Evolutionary conservation across 2,888 invertebrate species (phyloP).

Genomic region (Morpho helenor): DNA sequence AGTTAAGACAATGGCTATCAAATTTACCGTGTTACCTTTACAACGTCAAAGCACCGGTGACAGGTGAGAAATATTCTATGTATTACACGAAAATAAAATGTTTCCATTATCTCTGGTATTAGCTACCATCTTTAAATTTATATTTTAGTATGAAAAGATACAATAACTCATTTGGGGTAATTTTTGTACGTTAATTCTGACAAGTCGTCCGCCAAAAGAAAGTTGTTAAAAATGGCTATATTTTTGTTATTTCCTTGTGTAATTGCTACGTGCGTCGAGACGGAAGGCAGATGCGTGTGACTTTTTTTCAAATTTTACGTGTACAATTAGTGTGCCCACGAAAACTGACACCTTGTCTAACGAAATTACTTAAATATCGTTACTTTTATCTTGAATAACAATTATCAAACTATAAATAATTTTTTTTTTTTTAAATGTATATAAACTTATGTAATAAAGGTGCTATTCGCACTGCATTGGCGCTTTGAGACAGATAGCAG

Average conservation of each 20-base stretch:
- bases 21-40: not conserved
- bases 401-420: too few species aligned
- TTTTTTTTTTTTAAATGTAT: too few species aligned
- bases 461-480: too few species aligned
- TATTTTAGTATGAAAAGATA: constrained; percentile 15
- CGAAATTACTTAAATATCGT: too few species aligned
- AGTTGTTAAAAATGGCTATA: constrained; percentile 52
- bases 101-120: constrained; percentile 18
- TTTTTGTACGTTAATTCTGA: constrained; percentile 43
- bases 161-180: constrained; percentile 44
- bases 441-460: too few species aligned
- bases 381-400: too few species aligned
- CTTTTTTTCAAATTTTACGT: constrained; percentile 61
- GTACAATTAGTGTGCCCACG: constrained; percentile 37
- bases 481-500: too few species aligned
- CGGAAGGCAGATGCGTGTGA: constrained; percentile 72
- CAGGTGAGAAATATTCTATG: too few species aligned
- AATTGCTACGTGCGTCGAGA: constrained; percentile 57
- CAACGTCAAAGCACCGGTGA: too few species aligned
- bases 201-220: constrained; percentile 41
- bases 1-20: not conserved
- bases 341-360: constrained; percentile 17
- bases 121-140: constrained; percentile 2
- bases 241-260: constrained; percentile 58
- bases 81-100: constrained; percentile 5